A percentile compares a stretch with the other conserved stretches of the same genome.
phyloP scores from a whole-genome alignment of 1,140 invertebrate genomes.

The Geopemphigus sp. region DNA sequence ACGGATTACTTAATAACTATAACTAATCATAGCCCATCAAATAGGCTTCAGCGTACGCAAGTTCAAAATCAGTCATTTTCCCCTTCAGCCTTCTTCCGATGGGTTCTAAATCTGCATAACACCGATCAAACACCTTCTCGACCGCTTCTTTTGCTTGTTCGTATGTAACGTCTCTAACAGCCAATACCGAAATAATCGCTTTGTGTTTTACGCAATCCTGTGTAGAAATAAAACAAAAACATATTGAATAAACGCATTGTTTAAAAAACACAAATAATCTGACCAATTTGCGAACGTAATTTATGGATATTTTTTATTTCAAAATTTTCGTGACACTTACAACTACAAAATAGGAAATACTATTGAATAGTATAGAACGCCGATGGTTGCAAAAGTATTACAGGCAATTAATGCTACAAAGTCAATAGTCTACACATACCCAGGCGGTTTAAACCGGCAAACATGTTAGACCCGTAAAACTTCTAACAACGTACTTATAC shows the following conservation, averaged over 20 bases:
- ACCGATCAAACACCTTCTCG: conserved; percentile 85
- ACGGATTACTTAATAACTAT: neutral
- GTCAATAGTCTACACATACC: no score
- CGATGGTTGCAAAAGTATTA: no score
- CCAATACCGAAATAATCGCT: conserved; percentile 77
- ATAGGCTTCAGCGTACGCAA: conserved; percentile 73
- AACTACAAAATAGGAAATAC: no score
- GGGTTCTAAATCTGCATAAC: conserved; percentile 91
- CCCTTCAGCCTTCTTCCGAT: conserved; percentile 78
- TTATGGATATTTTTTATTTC: no score
- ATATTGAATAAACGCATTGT: neutral
- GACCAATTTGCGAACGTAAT: no score
- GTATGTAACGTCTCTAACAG: conserved; percentile 71
- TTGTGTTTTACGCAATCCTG: conserved; percentile 88
- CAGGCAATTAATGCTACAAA: no score
- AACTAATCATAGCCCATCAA: conserved; percentile 74
- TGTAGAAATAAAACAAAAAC: neutral
- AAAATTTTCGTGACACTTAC: no score
- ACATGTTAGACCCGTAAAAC: neutral
- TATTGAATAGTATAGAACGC: no score
- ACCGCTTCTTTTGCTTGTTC: conserved; percentile 74
- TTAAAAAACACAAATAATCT: neutral
- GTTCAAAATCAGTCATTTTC: conserved; percentile 72
- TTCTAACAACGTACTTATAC: neutral
- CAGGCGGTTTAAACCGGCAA: no score